Evolutionary conservation across 2,888 invertebrate genomes (phyloP).

Genomic region (Dynastes tityus): DNA sequence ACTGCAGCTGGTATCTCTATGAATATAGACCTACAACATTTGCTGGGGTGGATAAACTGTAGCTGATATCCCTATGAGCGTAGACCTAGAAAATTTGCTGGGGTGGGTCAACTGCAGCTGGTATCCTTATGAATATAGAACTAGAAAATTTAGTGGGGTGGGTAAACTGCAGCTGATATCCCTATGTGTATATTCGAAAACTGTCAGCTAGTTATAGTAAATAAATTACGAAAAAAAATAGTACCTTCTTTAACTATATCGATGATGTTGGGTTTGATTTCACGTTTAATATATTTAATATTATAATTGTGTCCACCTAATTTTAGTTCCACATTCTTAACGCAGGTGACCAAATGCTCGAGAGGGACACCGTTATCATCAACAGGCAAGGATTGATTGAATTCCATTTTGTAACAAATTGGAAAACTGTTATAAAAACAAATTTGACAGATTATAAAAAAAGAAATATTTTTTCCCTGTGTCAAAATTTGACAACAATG

Average conservation of each 20-base stretch:
- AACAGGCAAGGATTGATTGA: constrained; percentile 75
- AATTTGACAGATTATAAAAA: constrained; percentile 16
- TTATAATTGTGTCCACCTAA: constrained; percentile 68
- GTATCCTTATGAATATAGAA: too few species aligned
- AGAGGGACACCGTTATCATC: constrained; percentile 86
- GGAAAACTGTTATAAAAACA: constrained; percentile 76
- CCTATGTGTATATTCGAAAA: too few species aligned
- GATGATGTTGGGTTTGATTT: constrained; percentile 57
- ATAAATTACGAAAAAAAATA: not conserved
- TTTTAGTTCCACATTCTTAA: constrained; percentile 77
- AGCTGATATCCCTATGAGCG: too few species aligned
- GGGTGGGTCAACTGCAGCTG: too few species aligned
- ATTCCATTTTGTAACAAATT: constrained; percentile 85
- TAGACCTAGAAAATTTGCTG: too few species aligned
- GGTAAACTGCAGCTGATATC: too few species aligned
- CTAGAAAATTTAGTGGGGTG: too few species aligned
- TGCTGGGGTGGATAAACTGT: too few species aligned
- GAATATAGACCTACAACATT: too few species aligned
- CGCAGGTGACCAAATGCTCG: constrained; percentile 91
- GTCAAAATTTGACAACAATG: too few species aligned
- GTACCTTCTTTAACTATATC: constrained; percentile 59
- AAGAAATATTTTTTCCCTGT: constrained; percentile 50
- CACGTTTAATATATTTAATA: constrained; percentile 65
- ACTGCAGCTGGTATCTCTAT: too few species aligned
- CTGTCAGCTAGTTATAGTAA: too few species aligned